Conservation (phyloP, 2,888 invertebrate species). For the Melinaea marsaeus region DNA sequence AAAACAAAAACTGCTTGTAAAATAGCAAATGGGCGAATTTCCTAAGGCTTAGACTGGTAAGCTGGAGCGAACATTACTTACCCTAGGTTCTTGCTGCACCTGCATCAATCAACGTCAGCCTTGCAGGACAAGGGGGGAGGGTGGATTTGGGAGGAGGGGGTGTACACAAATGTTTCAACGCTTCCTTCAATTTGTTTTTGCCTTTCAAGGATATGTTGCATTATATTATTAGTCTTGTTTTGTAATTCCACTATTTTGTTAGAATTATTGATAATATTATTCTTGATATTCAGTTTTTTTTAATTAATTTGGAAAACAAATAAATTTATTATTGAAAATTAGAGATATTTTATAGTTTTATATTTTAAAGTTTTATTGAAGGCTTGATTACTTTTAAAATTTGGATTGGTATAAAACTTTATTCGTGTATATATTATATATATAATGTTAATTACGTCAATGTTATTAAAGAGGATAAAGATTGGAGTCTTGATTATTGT, state of each 20-base stretch:
- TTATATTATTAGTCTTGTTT: constrained; percentile 3
- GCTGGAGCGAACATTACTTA: constrained; percentile 30
- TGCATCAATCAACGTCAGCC: constrained; percentile 71
- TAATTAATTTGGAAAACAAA: too few relatives aligned
- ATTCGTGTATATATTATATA: too few relatives aligned
- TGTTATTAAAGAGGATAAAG: too few relatives aligned
- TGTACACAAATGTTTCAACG: constrained; percentile 33
- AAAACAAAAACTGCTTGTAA: background rate
- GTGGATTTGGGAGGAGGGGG: constrained; percentile 42
- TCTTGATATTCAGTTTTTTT: background rate
- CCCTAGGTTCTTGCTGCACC: constrained; percentile 56
- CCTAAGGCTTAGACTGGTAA: constrained; percentile 25
- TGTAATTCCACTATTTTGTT: background rate
- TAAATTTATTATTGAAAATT: too few relatives aligned
- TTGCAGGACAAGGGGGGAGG: constrained; percentile 50
- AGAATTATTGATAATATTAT: background rate
- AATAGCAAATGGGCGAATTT: constrained; percentile 18
- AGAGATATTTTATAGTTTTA: too few relatives aligned
- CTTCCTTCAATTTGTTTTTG: constrained; percentile 24
- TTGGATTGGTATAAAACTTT: too few relatives aligned
- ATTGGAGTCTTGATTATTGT: too few relatives aligned
- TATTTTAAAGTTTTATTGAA: too few relatives aligned
- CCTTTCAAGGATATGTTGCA: constrained; percentile 6
- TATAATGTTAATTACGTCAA: too few relatives aligned
- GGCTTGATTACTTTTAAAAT: too few relatives aligned